Conservation (phyloP, 2,113 vertebrate genomes). For the Petroica traversi region DNA sequence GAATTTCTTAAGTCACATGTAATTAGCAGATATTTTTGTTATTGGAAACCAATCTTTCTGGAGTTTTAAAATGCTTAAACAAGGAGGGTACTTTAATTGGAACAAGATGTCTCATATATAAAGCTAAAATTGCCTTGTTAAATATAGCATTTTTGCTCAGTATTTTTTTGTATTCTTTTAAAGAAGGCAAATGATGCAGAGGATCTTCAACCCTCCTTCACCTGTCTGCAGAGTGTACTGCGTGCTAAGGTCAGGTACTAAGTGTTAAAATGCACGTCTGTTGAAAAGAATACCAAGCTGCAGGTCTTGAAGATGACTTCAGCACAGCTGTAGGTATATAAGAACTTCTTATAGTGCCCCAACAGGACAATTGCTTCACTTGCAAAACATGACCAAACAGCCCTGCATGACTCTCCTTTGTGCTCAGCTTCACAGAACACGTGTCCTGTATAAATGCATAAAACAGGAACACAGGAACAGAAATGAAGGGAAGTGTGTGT, state of each 20-base stretch:
- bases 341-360: neutral
- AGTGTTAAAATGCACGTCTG: neutral
- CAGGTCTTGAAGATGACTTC: neutral
- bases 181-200: neutral
- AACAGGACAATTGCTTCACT: neutral
- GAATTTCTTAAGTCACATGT: neutral
- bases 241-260: neutral
- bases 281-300: neutral
- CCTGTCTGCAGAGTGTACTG: neutral
- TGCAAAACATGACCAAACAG: neutral
- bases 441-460: neutral
- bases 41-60: neutral
- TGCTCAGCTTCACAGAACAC: neutral
- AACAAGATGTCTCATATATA: neutral
- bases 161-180: neutral
- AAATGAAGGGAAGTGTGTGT: neutral
- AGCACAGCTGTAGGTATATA: neutral
- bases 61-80: neutral
- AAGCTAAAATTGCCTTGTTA: neutral
- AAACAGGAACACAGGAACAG: neutral
- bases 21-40: neutral
- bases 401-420: neutral
- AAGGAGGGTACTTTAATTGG: neutral
- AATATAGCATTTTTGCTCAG: neutral
- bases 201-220: neutral